phyloP scores from a whole-genome alignment of 2,797 vertebrate species.

The Lutjanus argentimaculatus region DNA sequence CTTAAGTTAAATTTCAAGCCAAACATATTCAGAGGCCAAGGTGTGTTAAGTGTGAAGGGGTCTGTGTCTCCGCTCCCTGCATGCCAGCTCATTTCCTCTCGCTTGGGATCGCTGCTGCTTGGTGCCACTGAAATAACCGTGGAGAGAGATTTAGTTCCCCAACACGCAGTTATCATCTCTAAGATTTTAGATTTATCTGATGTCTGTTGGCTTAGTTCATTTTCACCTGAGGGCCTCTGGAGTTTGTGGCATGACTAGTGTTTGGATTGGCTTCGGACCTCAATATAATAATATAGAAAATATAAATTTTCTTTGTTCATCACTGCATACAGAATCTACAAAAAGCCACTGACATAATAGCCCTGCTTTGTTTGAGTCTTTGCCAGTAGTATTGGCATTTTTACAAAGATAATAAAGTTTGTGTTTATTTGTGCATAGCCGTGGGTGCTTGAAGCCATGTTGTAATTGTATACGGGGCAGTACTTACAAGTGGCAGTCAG shows the following conservation, averaged over 20 bases:
- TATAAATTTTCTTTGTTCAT: conserved; percentile 24
- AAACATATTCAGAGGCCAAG: conserved; percentile 30
- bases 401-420: conserved; percentile 39
- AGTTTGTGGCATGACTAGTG: conserved; percentile 7
- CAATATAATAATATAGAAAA: no score
- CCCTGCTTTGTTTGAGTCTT: conserved; percentile 9
- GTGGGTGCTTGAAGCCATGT: conserved; percentile 23
- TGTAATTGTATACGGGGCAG: conserved; percentile 26
- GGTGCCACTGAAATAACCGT: conserved; percentile 28
- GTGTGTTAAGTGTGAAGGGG: conserved; percentile 38
- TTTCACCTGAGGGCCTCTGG: conserved; percentile 29
- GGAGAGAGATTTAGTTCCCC: conserved; percentile 23
- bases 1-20: conserved; percentile 39
- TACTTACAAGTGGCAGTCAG: conserved; percentile 7
- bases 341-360: conserved; percentile 20
- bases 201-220: conserved; percentile 20
- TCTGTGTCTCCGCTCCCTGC: conserved; percentile 20
- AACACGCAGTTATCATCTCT: conserved; percentile 2
- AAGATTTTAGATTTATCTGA: conserved; percentile 34
- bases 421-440: conserved; percentile 36
- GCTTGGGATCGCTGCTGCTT: conserved; percentile 28
- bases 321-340: conserved; percentile 18
- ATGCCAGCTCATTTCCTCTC: conserved; percentile 53
- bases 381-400: conserved; percentile 28
- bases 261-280: conserved; percentile 27